Base-by-base conservation (phyloP, 1,140 invertebrate genomes). In the Drosophila tsacasi region DNA sequence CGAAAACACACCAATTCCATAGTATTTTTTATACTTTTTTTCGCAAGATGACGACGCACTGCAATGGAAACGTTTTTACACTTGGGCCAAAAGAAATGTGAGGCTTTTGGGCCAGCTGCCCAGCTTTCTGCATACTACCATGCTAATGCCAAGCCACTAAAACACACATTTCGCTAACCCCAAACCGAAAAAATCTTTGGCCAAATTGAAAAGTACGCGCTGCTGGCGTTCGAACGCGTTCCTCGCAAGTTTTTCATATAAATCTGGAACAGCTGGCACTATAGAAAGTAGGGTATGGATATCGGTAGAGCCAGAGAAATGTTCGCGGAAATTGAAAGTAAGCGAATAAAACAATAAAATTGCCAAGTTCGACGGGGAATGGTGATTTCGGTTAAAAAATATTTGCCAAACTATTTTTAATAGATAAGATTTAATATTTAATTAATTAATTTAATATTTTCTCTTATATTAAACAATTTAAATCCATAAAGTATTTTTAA, bases 91-190 rank as follows among this genome's bases (percentile, higher is more conserved):
- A 61, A 49, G 37, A 39, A 62, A 27, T 32, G n/a, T 7, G 12
- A n/a, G 23, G 44, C 27, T 8, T 62, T 37, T 64, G 65, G 65
- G 76, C 81, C 76, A 78, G 62, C 39, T 61, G 52, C 52, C 58
- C 62, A 63, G 74, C 64, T 81, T 81, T 74, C 84, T 74, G 81
- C 79, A 72, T 85, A 78, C 81, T 61, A 67, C 71, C 78, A 85
- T 85, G 82, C 82, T 85, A 85, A 85, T 85, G 74, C 82, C 74
- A 85, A 81, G 82, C 82, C 82, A 85, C 82, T 85, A 85, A 85
- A 85, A 85, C 82, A 85, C 82, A 85, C 82, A 85, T 85, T 85
- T 85, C 40, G 63, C 66, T 65, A 17, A 25, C 72, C 46, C 39
- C 61, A 50, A 46, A 27, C 40, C 37, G 42, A 73, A 85, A 85